Percentiles rank a stretch among this genome's conserved stretches.
Conservation (phyloP, 35 echinoderm and acorn worm species). For the Heliocidaris tuberculata region DNA sequence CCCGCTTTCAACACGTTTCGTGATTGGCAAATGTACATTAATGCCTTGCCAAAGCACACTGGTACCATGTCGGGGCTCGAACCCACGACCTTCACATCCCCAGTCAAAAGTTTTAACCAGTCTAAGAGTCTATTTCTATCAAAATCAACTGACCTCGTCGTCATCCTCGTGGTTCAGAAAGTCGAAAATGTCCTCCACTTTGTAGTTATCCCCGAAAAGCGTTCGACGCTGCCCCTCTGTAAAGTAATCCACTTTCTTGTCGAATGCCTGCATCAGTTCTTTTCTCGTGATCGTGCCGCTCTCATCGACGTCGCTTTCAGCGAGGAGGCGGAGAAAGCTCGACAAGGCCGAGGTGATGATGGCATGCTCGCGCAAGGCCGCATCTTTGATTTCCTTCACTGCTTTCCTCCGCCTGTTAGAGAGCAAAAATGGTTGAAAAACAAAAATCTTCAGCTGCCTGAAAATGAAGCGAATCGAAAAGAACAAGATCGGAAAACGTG, state of each 20-base stretch:
- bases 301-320: constrained; percentile 59
- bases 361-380: constrained; percentile 51
- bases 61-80: no score
- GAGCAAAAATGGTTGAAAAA: not conserved
- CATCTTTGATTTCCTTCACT: constrained; percentile 27
- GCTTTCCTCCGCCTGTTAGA: constrained; percentile 57
- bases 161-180: constrained; percentile 68
- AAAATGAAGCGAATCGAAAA: no score
- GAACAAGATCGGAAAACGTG: no score
- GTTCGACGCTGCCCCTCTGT: constrained; percentile 62
- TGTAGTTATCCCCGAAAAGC: constrained; percentile 70
- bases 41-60: not conserved
- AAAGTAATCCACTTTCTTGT: constrained; percentile 68
- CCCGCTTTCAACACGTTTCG: no score
- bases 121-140: no score
- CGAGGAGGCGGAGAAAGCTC: constrained; percentile 71
- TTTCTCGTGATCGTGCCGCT: constrained; percentile 61
- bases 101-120: no score
- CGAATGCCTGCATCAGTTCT: constrained; percentile 73
- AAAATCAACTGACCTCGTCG: constrained; percentile 58
- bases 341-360: constrained; percentile 66
- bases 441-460: no score
- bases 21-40: no score
- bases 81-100: no score
- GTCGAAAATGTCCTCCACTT: constrained; percentile 71